Percentiles rank a stretch among this genome's conserved stretches.
Evolutionary conservation across 2,888 invertebrate genomes (phyloP).

Genomic region (Trachelus iudaicus): DNA sequence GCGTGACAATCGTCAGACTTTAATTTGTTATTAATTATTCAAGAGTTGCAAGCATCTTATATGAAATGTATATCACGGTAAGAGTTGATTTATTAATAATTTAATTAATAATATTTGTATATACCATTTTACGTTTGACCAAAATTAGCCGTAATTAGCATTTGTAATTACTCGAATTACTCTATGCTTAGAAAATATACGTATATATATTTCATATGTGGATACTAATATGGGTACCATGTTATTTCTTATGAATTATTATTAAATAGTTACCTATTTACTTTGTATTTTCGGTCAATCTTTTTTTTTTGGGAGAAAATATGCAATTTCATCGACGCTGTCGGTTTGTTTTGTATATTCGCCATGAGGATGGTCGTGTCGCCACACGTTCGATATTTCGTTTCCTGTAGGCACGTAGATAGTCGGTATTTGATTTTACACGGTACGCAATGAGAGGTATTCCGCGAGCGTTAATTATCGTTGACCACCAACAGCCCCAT

Average conservation of each 20-base stretch:
- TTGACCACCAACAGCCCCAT: constrained; percentile 64
- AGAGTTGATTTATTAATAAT: too few relatives aligned
- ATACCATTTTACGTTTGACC: too few relatives aligned
- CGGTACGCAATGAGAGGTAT: constrained; percentile 57
- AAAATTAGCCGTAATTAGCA: too few relatives aligned
- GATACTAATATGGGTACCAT: neutral
- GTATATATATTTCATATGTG: neutral
- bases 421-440: constrained; percentile 62
- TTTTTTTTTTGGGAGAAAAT: neutral
- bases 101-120: too few relatives aligned
- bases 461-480: constrained; percentile 64
- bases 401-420: constrained; percentile 50
- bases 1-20: neutral
- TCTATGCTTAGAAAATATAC: neutral
- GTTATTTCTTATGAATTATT: too few relatives aligned
- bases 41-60: too few relatives aligned
- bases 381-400: constrained; percentile 54
- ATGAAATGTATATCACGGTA: too few relatives aligned
- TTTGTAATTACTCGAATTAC: neutral
- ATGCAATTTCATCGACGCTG: neutral
- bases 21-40: neutral
- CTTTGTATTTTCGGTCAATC: neutral
- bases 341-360: neutral
- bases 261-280: neutral
- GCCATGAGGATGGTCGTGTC: neutral